Conservation (phyloP, 64 coral and sea anemone genomes). For the Actinia equina region DNA sequence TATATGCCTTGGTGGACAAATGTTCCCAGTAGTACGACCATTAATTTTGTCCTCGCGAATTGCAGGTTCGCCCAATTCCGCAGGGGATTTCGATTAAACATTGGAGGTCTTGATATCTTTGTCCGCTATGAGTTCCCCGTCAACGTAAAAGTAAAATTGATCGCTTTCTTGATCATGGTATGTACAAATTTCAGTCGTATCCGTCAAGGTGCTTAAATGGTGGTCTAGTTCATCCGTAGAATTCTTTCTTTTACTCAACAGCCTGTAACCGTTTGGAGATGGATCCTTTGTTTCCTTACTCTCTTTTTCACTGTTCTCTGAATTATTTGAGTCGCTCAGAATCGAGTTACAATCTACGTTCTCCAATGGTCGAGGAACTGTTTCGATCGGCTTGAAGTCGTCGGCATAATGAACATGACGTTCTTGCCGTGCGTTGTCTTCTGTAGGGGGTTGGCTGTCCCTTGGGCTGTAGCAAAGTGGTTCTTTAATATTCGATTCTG, state of each 20-base stretch:
- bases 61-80: too few relatives aligned
- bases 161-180: slow-evolving; percentile 64
- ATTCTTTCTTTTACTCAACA: not conserved
- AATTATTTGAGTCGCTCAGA: slow-evolving; percentile 18
- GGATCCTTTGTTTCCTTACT: not conserved
- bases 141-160: slow-evolving; percentile 68
- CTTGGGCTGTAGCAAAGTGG: not conserved
- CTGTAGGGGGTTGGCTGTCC: not conserved
- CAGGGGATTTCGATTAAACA: slow-evolving; percentile 39
- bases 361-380: not conserved
- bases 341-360: slow-evolving; percentile 8
- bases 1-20: not conserved
- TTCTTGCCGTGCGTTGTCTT: not conserved
- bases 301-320: not conserved
- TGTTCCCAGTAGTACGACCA: not conserved
- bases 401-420: slow-evolving; percentile 11
- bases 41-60: not conserved
- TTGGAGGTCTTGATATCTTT: slow-evolving; percentile 67
- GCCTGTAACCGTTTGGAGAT: not conserved
- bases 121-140: slow-evolving; percentile 71
- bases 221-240: not conserved
- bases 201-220: not conserved
- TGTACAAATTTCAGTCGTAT: slow-evolving; percentile 24
- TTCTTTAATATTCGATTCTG: not conserved
- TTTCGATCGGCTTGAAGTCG: not conserved